These are phyloP conservation scores for Dicyema japonicum DNA, from an alignment of 1,140 invertebrate species.

Conservation along the genomic window DNA sequence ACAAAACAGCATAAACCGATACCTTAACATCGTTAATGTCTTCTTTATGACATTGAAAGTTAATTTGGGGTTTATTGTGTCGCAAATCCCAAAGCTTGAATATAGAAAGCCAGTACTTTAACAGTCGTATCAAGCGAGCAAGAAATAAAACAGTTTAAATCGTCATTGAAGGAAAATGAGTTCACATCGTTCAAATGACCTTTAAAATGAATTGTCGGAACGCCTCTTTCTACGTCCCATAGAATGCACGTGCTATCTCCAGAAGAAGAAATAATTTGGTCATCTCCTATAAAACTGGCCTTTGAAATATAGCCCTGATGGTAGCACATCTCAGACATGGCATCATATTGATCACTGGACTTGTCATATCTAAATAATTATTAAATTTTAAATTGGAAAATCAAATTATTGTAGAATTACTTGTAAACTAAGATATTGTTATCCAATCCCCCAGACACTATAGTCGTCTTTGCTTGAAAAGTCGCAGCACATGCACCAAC, in stretches of 20 bases:
- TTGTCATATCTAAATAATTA: background rate
- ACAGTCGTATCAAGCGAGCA: no score
- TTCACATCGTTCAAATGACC: constrained; percentile 4
- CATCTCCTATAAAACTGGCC: constrained; percentile 1
- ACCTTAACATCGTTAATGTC: no score
- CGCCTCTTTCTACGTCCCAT: constrained; percentile 3
- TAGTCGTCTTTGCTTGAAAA: constrained; percentile 1
- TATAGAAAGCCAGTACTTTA: no score
- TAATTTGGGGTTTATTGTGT: no score
- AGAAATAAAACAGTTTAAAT: no score
- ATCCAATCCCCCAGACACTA: constrained; percentile 3
- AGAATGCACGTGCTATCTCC: constrained; percentile 4
- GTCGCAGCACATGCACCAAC: constrained; percentile 3
- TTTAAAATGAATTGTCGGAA: constrained; percentile 1
- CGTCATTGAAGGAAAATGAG: background rate
- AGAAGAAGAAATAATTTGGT: constrained; percentile 1
- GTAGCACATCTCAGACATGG: constrained; percentile 1
- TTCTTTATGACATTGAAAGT: no score
- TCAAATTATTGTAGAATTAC: background rate
- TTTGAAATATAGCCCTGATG: constrained; percentile 4
- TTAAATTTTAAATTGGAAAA: background rate
- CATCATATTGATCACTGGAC: no score
- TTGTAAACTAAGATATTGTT: constrained; percentile 2
- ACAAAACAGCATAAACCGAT: no score
- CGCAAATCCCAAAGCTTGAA: no score